Base-by-base conservation (phyloP, 1,140 invertebrate genomes). In the Drosophila tristis region DNA sequence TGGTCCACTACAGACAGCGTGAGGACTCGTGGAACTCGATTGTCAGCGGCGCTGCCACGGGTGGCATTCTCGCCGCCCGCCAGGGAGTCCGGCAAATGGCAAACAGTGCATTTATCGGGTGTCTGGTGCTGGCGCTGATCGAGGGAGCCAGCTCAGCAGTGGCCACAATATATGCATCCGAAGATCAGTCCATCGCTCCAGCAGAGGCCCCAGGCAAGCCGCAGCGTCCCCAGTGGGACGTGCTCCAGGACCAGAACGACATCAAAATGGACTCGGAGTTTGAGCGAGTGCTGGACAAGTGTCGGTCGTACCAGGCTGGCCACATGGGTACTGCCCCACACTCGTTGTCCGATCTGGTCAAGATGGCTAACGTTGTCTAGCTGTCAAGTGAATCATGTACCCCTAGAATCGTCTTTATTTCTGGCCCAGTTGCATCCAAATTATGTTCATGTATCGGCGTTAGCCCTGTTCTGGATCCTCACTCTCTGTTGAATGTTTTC, bases 11-110 rank as follows among this genome's bases (percentile, higher is more conserved):
- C 25, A 61, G 84, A 1, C 84, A 89, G 26, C 53, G 62, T 3
- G 84, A 89, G 42, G 84, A 89, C 25, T 56, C 79, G 0, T 89
- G 84, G 85, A 89, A 89, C n/a, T 89, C 84, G 0, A 89, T 89
- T 23, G 47, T 80, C 0, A 89, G 84, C 9, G 84, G 84, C 5
- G 84, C 84, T 11, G 65, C 84, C 1, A 84, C 84, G 1, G 84
- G 84, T 13, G 84, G 76, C 0, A 84, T 89, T 39, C 60, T 89
- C 0, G 79, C 84, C 0, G 84, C 85, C 0, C 84, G 84, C 9
- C 89, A 66, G 8, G 84, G 84, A 2, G 16, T 89, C 6, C 75
- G 78, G n/a, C 85, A 85, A 8, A 89, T 89, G 76, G 84, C 76
- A 3, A 89, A 90, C 39, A 81, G 84, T 16, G 84, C 84, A 1